Percentiles rank a stretch among this genome's conserved stretches.
Conservation (phyloP, 2,113 vertebrate species). For the Oreochromis spilurus region DNA sequence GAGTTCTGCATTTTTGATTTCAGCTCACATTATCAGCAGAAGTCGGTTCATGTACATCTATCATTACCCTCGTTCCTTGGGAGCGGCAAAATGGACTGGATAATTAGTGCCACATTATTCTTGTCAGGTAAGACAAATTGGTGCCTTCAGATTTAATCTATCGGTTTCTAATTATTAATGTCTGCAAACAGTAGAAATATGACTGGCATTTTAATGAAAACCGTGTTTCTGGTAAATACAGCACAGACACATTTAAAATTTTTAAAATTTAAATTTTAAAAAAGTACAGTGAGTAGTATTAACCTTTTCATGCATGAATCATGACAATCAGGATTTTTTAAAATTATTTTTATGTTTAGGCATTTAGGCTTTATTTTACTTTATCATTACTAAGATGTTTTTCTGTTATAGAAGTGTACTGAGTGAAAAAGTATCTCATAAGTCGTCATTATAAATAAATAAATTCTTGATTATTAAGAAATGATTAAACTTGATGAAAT, state of each 20-base stretch:
- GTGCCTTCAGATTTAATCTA: not conserved
- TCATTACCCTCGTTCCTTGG: not conserved
- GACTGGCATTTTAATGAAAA: not conserved
- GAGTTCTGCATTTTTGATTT: not conserved
- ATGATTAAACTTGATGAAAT: not conserved
- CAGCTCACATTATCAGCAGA: not conserved
- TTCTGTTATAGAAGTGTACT: not conserved
- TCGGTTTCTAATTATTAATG: not conserved
- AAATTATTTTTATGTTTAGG: not conserved
- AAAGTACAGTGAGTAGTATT: not conserved
- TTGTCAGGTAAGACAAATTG: not conserved
- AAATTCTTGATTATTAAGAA: not conserved
- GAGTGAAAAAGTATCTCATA: not conserved
- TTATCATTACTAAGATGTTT: not conserved
- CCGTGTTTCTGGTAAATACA: not conserved
- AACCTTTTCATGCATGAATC: not conserved
- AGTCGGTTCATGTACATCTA: not conserved
- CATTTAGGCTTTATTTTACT: too few species aligned
- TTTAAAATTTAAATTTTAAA: fast-evolving
- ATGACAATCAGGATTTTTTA: not conserved
- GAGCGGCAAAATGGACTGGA: not conserved
- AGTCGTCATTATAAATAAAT: not conserved
- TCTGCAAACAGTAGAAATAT: not conserved
- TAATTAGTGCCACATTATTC: not conserved
- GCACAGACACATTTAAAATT: not conserved